These are phyloP conservation scores for Danio tinwini DNA, from an alignment of 2,797 vertebrate species.

Conservation along the genomic window DNA sequence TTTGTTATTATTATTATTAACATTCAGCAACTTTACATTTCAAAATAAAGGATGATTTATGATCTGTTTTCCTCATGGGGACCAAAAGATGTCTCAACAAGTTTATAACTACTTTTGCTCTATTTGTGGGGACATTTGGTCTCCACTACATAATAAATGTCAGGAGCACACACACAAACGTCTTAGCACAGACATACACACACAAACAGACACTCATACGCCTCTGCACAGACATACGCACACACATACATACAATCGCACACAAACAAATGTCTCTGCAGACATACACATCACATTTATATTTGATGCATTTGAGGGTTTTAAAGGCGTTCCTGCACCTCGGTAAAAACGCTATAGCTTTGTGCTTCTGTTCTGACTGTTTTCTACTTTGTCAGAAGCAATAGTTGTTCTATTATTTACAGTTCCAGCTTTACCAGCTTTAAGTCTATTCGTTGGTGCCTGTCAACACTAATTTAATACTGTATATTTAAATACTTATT, in stretches of 20 bases:
- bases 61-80: too few relatives aligned
- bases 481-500: not conserved
- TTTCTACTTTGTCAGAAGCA: slow-evolving; percentile 30
- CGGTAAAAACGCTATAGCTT: not conserved
- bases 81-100: too few relatives aligned
- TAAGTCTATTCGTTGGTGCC: not conserved
- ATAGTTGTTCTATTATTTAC: slow-evolving; percentile 9
- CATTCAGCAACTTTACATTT: too few relatives aligned
- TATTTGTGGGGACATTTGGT: too few relatives aligned
- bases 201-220: too few relatives aligned
- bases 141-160: too few relatives aligned
- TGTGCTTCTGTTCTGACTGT: slow-evolving; percentile 28
- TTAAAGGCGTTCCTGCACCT: not conserved
- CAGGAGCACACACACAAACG: too few relatives aligned
- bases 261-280: slow-evolving; percentile 4
- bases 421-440: not conserved
- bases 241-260: slow-evolving; percentile 8
- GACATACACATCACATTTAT: slow-evolving; percentile 33
- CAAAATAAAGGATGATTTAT: too few relatives aligned
- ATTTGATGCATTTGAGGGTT: slow-evolving; percentile 36
- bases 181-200: too few relatives aligned
- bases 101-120: too few relatives aligned
- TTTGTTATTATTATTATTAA: too few relatives aligned
- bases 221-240: too few relatives aligned
- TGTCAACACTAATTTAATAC: not conserved